These are phyloP conservation scores for Notocelia uddmanniana DNA, from an alignment of 2,888 invertebrate species.

Conservation along the genomic window DNA sequence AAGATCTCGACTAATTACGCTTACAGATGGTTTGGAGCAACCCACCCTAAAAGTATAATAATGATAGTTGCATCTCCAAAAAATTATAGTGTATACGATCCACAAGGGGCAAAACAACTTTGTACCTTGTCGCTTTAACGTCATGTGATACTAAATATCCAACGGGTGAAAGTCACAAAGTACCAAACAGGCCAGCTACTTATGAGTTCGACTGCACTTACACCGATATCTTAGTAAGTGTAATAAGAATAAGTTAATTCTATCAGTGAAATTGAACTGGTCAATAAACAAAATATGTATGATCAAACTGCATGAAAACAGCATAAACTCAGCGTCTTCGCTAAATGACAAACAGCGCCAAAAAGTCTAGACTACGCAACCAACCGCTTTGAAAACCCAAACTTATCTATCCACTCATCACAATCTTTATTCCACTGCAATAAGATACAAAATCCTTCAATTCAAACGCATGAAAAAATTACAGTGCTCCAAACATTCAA, in stretches of 20 bases:
- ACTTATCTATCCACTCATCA: not conserved
- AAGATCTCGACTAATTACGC: no score
- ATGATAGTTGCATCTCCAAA: no score
- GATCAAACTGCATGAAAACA: slow-evolving; percentile 11
- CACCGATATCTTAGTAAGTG: no score
- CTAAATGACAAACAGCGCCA: slow-evolving; percentile 51
- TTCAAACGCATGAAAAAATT: not conserved
- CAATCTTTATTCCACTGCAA: not conserved
- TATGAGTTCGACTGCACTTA: no score
- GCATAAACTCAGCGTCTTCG: slow-evolving; percentile 32
- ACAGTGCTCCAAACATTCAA: slow-evolving; percentile 14
- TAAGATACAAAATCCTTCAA: slow-evolving; percentile 10
- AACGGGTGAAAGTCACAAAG: no score
- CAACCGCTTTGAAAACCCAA: slow-evolving; percentile 13
- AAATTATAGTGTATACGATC: no score
- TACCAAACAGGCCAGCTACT: no score
- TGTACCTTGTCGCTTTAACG: no score
- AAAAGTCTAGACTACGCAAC: slow-evolving; percentile 51
- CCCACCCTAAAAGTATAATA: no score
- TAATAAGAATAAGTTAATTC: not conserved
- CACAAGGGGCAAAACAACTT: no score
- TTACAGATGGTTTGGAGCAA: no score
- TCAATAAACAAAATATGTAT: slow-evolving; percentile 5
- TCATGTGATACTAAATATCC: no score
- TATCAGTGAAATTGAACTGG: not conserved